These are phyloP conservation scores for Caenorhabditis briggsae DNA, from an alignment of 1,140 invertebrate species.

Conservation along the genomic window DNA sequence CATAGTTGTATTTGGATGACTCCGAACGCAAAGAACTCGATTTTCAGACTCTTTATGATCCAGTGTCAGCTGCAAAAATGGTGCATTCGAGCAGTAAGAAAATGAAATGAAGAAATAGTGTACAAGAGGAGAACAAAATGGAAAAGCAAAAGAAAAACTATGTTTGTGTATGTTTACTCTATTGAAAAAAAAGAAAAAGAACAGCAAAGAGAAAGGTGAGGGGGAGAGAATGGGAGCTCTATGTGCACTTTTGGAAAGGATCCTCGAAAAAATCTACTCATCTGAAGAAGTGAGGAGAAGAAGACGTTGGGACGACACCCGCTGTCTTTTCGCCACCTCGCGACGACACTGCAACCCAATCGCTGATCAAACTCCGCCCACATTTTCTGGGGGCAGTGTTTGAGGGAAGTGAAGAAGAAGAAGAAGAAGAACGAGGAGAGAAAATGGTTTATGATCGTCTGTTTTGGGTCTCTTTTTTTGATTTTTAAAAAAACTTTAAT, in stretches of 20 bases:
- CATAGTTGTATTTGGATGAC: background rate
- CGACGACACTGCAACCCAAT: conserved; percentile 48
- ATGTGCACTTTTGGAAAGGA: conserved; percentile 15
- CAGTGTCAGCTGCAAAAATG: conserved; percentile 56
- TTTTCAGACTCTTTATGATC: background rate
- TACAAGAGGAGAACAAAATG: background rate
- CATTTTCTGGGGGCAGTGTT: conserved; percentile 37
- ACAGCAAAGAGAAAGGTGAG: conserved; percentile 34
- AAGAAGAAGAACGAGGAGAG: conserved; percentile 26
- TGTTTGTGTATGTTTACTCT: conserved; percentile 54
- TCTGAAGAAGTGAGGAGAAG: background rate
- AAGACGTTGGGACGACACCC: conserved; percentile 9
- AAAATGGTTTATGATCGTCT: conserved; percentile 56
- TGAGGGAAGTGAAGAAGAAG: conserved; percentile 41
- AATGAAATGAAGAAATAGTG: conserved; percentile 16
- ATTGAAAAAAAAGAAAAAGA: conserved; percentile 29
- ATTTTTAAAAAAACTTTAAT: background rate
- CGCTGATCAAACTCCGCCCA: conserved; percentile 47
- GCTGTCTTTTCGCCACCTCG: conserved; percentile 23
- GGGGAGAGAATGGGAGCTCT: background rate
- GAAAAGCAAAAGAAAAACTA: conserved; percentile 53
- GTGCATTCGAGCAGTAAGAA: conserved; percentile 18
- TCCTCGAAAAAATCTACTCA: background rate
- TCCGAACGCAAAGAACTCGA: background rate
- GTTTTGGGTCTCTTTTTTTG: conserved; percentile 1